Conservation (phyloP, 2,113 vertebrate genomes). For the Catharus bicknelli region DNA sequence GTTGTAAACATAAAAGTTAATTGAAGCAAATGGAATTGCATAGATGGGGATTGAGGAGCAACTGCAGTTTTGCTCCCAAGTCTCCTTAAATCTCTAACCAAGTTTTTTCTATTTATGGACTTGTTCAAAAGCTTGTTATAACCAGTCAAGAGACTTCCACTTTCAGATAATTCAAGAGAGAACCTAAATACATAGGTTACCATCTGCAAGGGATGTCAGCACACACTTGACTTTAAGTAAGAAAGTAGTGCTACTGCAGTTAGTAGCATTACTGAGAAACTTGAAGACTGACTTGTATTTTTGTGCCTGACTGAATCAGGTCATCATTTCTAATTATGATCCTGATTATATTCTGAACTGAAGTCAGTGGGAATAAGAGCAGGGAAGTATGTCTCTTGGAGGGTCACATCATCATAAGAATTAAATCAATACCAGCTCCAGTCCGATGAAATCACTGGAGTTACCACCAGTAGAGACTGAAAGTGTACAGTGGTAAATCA, state of each 20-base stretch:
- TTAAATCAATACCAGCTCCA: conserved; percentile 46
- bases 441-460: not conserved
- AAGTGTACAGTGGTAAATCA: conserved; percentile 36
- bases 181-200: not conserved
- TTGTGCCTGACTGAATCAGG: conserved; percentile 44
- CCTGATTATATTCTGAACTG: conserved; percentile 36
- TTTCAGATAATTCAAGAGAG: not conserved
- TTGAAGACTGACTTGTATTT: conserved; percentile 15
- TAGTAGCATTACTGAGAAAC: not conserved
- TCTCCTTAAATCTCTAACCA: not conserved
- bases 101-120: not conserved
- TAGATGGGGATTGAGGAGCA: not conserved
- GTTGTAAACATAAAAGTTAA: not conserved
- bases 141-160: not conserved
- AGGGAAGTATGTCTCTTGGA: conserved; percentile 6
- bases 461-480: conserved; percentile 3
- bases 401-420: not conserved
- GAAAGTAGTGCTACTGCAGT: not conserved
- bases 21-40: conserved; percentile 2
- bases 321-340: conserved; percentile 51
- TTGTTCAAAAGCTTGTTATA: not conserved
- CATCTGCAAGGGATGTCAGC: not conserved
- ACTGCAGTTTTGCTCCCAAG: not conserved
- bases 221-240: not conserved
- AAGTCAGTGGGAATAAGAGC: conserved; percentile 44